A percentile compares a stretch with the other conserved stretches of the same genome.
These are phyloP conservation scores for Scylla paramamosain DNA, from an alignment of 1,140 invertebrate genomes.

Conservation along the genomic window DNA sequence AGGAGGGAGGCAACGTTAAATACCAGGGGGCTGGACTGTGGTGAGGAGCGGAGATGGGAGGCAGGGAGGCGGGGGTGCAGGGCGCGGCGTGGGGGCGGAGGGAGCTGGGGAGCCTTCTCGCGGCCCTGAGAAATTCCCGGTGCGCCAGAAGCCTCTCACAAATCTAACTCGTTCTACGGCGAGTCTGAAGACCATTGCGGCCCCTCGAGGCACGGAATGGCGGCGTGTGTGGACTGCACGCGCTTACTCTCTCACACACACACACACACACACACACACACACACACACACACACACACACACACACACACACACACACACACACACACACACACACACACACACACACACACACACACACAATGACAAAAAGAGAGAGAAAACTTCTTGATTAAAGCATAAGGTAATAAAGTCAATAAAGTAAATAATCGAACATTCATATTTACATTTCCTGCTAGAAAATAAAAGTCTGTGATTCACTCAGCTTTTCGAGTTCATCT, in stretches of 20 bases:
- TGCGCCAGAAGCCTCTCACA: conserved; percentile 31
- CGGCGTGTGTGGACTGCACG: neutral
- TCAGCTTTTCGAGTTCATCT: too few species aligned
- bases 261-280: neutral
- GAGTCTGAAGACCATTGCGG: neutral
- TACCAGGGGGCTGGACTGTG: conserved; percentile 30
- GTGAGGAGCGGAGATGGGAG: neutral
- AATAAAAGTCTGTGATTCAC: too few species aligned
- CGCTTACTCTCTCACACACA: neutral
- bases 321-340: too few species aligned
- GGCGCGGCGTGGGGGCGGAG: neutral
- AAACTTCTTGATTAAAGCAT: too few species aligned
- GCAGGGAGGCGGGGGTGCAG: neutral
- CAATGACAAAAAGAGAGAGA: too few species aligned
- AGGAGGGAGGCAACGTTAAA: conserved; percentile 19
- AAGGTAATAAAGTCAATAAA: too few species aligned
- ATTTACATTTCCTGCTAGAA: too few species aligned
- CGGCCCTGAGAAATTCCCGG: neutral
- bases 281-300: too few species aligned
- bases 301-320: too few species aligned
- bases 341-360: too few species aligned
- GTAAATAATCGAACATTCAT: too few species aligned
- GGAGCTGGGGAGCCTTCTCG: neutral
- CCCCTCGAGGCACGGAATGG: neutral
- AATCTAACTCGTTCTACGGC: conserved; percentile 24